Evolutionary conservation across 2,888 invertebrate species (phyloP).

Genomic region (Diarsia dahlii): DNA sequence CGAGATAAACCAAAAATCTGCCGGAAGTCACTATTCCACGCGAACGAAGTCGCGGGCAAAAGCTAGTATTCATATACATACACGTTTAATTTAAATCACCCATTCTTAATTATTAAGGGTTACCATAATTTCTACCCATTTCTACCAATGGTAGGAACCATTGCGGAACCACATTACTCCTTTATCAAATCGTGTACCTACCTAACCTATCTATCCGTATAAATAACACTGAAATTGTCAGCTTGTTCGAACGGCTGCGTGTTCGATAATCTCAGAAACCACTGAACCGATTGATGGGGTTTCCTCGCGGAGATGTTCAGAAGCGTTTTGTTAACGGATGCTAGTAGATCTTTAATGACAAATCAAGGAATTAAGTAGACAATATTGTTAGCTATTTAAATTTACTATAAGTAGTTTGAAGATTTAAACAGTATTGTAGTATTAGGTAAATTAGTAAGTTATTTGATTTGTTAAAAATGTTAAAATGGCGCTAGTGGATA

Average conservation of each 20-base stretch:
- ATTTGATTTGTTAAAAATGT: not conserved
- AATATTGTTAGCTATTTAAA: too few species aligned
- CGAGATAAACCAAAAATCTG: too few species aligned
- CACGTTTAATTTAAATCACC: too few species aligned
- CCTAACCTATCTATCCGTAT: not conserved
- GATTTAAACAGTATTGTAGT: too few species aligned
- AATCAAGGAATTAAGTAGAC: not conserved
- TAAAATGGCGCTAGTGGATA: not conserved
- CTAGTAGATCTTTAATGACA: slow-evolving; percentile 11
- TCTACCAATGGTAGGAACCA: too few species aligned
- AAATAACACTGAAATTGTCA: slow-evolving; percentile 20
- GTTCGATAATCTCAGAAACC: slow-evolving; percentile 47
- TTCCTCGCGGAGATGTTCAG: slow-evolving; percentile 11
- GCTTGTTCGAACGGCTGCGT: slow-evolving; percentile 33
- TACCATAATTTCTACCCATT: not conserved
- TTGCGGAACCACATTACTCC: too few species aligned
- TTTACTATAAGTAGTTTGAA: too few species aligned
- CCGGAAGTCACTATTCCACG: too few species aligned
- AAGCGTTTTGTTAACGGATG: not conserved
- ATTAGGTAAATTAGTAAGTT: not conserved
- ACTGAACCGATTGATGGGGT: slow-evolving; percentile 49
- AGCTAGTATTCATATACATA: too few species aligned
- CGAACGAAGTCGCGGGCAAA: too few species aligned
- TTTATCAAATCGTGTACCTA: not conserved
- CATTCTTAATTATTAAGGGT: not conserved